Conservation (phyloP, 2,113 vertebrate species). For the Thamnophis sirtalis region DNA sequence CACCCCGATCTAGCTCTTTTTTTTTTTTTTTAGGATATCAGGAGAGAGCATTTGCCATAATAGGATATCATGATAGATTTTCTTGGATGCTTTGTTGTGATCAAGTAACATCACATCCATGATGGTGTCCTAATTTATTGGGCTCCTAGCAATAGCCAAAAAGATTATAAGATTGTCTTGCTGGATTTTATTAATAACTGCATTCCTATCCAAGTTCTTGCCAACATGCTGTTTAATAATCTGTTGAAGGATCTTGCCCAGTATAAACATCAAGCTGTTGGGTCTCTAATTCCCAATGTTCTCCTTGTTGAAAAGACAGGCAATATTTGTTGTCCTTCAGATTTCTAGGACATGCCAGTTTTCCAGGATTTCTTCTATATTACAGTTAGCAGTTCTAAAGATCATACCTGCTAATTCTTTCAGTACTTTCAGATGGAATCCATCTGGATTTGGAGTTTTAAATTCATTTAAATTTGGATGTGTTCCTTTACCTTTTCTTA, state of each 20-base stretch:
- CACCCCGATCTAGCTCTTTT: not conserved
- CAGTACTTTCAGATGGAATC: not conserved
- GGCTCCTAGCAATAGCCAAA: not conserved
- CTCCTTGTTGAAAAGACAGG: not conserved
- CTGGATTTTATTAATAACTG: not conserved
- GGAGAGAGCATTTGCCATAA: not conserved
- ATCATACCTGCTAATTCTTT: not conserved
- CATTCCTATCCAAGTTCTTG: not conserved
- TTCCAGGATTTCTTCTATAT: not conserved
- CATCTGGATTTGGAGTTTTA: not conserved
- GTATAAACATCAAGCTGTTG: not conserved
- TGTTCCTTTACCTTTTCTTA: not conserved
- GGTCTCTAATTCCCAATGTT: not conserved
- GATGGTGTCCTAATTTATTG: not conserved
- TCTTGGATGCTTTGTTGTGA: not conserved
- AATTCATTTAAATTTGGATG: not conserved
- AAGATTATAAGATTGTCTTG: not conserved
- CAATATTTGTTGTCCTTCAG: not conserved
- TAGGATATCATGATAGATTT: not conserved
- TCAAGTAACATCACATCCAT: not conserved
- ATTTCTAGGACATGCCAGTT: not conserved
- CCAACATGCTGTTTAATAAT: not conserved
- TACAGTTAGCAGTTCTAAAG: not conserved
- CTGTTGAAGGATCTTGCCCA: not conserved
- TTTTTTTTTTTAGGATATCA: not conserved